These are phyloP conservation scores for Liolophura sinensis DNA, from an alignment of 1,140 invertebrate species.

Conservation along the genomic window DNA sequence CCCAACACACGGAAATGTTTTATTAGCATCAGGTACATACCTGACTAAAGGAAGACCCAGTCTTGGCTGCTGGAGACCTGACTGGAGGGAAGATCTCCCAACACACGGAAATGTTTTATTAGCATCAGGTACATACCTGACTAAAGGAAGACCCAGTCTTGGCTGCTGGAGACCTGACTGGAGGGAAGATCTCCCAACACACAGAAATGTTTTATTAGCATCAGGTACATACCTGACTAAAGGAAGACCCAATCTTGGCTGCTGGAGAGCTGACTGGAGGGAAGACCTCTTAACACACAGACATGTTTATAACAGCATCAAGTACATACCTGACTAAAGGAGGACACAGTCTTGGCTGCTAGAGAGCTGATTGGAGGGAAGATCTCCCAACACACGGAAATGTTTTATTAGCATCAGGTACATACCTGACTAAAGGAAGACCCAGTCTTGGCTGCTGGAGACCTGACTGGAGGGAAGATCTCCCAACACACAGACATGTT, in stretches of 20 bases:
- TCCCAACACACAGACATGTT: conserved; percentile 57
- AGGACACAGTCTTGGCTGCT: conserved; percentile 49
- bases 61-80: conserved; percentile 49
- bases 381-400: conserved; percentile 55
- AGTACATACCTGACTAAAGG: conserved; percentile 48
- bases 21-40: conserved; percentile 53
- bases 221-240: conserved; percentile 52
- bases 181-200: conserved; percentile 54
- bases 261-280: conserved; percentile 49
- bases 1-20: conserved; percentile 58
- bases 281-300: conserved; percentile 52
- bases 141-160: conserved; percentile 46
- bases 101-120: conserved; percentile 56
- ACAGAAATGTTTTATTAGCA: conserved; percentile 57
- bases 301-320: conserved; percentile 59
- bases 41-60: conserved; percentile 50
- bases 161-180: conserved; percentile 52
- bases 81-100: conserved; percentile 55
- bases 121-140: conserved; percentile 54
- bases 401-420: conserved; percentile 56
- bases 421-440: conserved; percentile 52
- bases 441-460: conserved; percentile 42
- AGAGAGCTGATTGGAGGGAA: conserved; percentile 51
- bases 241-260: conserved; percentile 50
- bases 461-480: conserved; percentile 54